phyloP scores from a whole-genome alignment of 2,797 vertebrate genomes.

The Sebastes dallii region DNA sequence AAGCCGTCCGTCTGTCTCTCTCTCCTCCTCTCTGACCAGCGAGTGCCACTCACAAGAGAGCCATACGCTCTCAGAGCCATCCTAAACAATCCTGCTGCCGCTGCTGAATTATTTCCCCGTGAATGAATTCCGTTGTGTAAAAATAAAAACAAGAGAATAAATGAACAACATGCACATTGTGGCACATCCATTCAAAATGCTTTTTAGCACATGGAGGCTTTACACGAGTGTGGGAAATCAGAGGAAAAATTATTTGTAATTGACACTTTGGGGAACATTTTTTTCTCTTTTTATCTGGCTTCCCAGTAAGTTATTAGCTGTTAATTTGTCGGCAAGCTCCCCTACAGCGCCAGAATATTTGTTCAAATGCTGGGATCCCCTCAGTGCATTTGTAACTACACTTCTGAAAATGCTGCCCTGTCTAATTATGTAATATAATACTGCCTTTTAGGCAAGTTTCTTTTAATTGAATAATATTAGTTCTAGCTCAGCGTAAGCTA shows the following conservation, averaged over 20 bases:
- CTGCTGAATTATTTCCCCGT: constrained; percentile 26
- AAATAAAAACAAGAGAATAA: constrained; percentile 10
- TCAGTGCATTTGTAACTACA: constrained; percentile 97
- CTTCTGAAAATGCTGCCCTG: constrained; percentile 93
- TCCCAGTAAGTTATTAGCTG: constrained; percentile 98
- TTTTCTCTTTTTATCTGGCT: constrained; percentile 79
- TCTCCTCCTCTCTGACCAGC: constrained; percentile 44
- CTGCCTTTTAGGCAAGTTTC: constrained; percentile 95
- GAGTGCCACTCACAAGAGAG: constrained; percentile 38
- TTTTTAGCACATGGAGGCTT: constrained; percentile 61
- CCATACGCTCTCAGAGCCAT: constrained; percentile 24
- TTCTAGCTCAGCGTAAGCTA: constrained; percentile 83
- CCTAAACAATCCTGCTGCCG: constrained; percentile 30
- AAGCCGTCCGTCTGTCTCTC: constrained; percentile 34
- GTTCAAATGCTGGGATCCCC: constrained; percentile 98
- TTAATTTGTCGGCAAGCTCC: constrained; percentile 97
- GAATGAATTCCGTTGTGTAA: constrained; percentile 31
- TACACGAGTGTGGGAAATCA: constrained; percentile 79
- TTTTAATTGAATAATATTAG: constrained; percentile 97
- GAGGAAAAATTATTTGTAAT: constrained; percentile 83
- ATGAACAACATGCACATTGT: constrained; percentile 36
- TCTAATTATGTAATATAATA: constrained; percentile 99
- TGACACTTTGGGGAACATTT: constrained; percentile 84
- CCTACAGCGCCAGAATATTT: constrained; percentile 98
- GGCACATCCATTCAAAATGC: constrained; percentile 44